Evolutionary conservation across 2,797 vertebrate genomes (phyloP).

Genomic region (Poecilia wingei): DNA sequence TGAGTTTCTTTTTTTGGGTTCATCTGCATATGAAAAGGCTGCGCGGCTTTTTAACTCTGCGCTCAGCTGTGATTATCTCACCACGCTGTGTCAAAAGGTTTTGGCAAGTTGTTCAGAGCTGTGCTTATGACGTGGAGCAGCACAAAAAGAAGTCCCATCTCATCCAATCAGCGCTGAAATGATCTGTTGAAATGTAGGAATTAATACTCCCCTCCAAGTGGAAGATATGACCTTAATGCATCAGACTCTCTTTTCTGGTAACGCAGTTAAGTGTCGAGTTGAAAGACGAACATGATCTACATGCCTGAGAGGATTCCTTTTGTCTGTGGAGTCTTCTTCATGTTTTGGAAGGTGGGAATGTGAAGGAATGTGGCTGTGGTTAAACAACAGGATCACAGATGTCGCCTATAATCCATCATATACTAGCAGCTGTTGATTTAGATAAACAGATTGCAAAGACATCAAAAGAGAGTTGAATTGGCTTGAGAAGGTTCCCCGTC

Average conservation of each 20-base stretch:
- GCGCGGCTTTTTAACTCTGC: slow-evolving; percentile 35
- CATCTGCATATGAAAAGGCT: slow-evolving; percentile 60
- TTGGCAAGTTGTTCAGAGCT: slow-evolving; percentile 37
- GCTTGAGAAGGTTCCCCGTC: neutral
- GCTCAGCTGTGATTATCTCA: slow-evolving; percentile 49
- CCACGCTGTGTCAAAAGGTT: slow-evolving; percentile 35
- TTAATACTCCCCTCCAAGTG: neutral
- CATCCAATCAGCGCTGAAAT: neutral
- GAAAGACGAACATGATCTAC: slow-evolving; percentile 3
- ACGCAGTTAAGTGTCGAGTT: slow-evolving; percentile 1
- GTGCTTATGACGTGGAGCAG: slow-evolving; percentile 5
- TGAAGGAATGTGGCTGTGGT: slow-evolving; percentile 49
- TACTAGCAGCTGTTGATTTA: slow-evolving; percentile 57
- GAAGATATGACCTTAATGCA: neutral
- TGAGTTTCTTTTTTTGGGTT: slow-evolving; percentile 27
- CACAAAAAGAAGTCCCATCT: neutral
- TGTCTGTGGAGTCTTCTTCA: slow-evolving; percentile 53
- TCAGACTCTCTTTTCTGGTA: slow-evolving; percentile 18
- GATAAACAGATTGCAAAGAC: slow-evolving; percentile 37
- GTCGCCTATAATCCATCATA: slow-evolving; percentile 49
- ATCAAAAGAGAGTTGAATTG: slow-evolving; percentile 1
- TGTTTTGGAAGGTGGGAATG: slow-evolving; percentile 46
- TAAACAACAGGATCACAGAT: slow-evolving; percentile 58
- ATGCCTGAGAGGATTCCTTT: slow-evolving; percentile 34
- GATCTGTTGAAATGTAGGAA: neutral